phyloP scores from a whole-genome alignment of 37 sponge, comb jelly and placozoan genomes.

The Oscarella lobularis region DNA sequence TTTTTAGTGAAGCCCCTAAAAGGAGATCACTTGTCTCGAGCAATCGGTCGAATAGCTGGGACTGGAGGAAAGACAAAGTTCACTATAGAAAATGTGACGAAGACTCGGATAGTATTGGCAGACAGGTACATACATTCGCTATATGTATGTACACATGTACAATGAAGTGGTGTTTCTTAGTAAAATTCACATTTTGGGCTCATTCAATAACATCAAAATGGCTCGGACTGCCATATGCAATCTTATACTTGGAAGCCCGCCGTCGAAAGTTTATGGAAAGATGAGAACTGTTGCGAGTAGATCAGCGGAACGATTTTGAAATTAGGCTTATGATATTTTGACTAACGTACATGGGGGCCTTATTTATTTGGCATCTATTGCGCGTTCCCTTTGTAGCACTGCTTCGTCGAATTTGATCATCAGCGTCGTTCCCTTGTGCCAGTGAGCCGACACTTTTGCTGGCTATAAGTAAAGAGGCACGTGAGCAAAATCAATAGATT shows the following conservation, averaged over 20 bases:
- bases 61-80: slow-evolving; percentile 98
- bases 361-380: too few relatives aligned
- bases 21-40: slow-evolving; percentile 95
- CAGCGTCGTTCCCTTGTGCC: slow-evolving; percentile 54
- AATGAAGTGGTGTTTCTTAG: slow-evolving; percentile 16
- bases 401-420: slow-evolving; percentile 78
- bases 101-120: slow-evolving; percentile 93
- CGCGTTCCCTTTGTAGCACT: slow-evolving; percentile 7
- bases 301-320: slow-evolving; percentile 38
- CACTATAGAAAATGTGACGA: slow-evolving; percentile 98
- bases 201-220: slow-evolving; percentile 93
- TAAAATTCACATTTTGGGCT: slow-evolving; percentile 96
- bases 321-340: background rate
- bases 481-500: background rate
- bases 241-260: slow-evolving; percentile 89
- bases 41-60: slow-evolving; percentile 98
- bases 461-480: slow-evolving; percentile 11
- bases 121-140: slow-evolving; percentile 52
- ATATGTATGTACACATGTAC: background rate
- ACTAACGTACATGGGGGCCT: too few relatives aligned
- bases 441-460: slow-evolving; percentile 46
- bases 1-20: slow-evolving; percentile 78
- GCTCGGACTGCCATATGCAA: slow-evolving; percentile 93
- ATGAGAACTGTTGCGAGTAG: slow-evolving; percentile 86
- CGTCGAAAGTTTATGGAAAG: slow-evolving; percentile 93